A percentile compares a stretch with the other conserved stretches of the same genome.
Conservation (phyloP, 1,140 invertebrate genomes). For the Polypedilum pembai region DNA sequence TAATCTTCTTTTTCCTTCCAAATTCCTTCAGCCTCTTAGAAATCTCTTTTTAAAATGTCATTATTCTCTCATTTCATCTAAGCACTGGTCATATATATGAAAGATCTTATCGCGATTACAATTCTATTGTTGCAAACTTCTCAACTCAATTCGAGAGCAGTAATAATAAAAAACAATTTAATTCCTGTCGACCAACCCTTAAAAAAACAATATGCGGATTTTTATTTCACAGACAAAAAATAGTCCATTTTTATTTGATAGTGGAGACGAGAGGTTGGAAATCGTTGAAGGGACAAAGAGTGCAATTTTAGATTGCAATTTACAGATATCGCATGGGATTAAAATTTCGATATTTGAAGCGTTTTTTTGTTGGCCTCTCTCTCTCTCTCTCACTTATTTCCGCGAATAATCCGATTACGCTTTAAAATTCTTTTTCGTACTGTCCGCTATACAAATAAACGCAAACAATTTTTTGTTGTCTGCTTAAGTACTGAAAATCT, state of each 20-base stretch:
- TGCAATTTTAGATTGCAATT: constrained; percentile 9
- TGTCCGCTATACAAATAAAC: constrained; percentile 3
- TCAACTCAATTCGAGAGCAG: neutral
- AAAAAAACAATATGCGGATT: constrained; percentile 12
- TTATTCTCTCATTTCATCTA: neutral
- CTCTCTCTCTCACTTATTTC: constrained; percentile 1
- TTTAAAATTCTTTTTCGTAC: neutral
- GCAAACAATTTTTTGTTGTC: neutral
- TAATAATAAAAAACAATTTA: neutral
- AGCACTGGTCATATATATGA: neutral
- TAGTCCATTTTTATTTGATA: neutral
- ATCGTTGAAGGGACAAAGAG: neutral
- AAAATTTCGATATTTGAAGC: neutral
- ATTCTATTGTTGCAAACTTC: neutral
- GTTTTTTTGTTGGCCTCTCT: neutral
- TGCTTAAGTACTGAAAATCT: neutral
- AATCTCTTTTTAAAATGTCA: neutral
- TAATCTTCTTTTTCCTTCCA: neutral
- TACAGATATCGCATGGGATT: constrained; percentile 16
- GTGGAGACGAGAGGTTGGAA: neutral
- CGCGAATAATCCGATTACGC: constrained; percentile 23
- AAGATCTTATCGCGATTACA: neutral
- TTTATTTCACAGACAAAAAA: neutral
- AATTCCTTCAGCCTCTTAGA: too few species aligned
- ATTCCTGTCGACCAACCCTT: constrained; percentile 2